Evolutionary conservation across 1,140 invertebrate genomes (phyloP), one percentile per base, ranked within the genome.

Genomic region (Drosophila lini): DNA sequence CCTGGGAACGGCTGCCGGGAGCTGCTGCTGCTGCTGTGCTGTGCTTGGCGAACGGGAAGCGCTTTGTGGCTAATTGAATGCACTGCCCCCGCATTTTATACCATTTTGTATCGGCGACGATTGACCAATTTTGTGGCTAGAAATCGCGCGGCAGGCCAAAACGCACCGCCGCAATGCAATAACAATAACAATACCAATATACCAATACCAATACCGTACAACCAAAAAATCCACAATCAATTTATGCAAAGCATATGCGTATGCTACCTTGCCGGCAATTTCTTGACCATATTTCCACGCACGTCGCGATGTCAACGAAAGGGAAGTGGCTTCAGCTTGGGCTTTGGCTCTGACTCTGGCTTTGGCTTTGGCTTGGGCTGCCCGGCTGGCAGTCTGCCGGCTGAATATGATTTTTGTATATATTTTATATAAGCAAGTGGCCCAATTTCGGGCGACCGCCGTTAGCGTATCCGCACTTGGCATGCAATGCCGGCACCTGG

Each of bases 1-100:
- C 34, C 52, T 55, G 42, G 74, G 78, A 55, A 76, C 70, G 64
- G 79, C 67, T 71, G 65, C 52, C 65, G 68, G 65, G 32, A 42
- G 74, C 78, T 81, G 74, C 32, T 70, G 63, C 70, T 89, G 88
- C 81, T 91, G 81, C 81, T 55, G 34, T 55, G 52, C 52, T 55
- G 52, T 55, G 52, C 83, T 88, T 79, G 88, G 81, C 88, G 84
- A 78, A 83, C 70, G 84, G 83, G 71, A 90, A 90, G 77, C 86
- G 86, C 84, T 91, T 91, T 91, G 90, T 91, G 90, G 81, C 91
- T 91, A 90, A 91, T 91, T 85, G 88, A 75, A 83, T 88, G 80
- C 83, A 84, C 68, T 88, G 74, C 63, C 47, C 52, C 58, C 73
- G 61, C 74, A 63, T 91, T 91, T 91, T 91, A 91, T 91, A 91